Base-by-base conservation (phyloP, 2,113 vertebrate genomes). In the Lonchura striata region DNA sequence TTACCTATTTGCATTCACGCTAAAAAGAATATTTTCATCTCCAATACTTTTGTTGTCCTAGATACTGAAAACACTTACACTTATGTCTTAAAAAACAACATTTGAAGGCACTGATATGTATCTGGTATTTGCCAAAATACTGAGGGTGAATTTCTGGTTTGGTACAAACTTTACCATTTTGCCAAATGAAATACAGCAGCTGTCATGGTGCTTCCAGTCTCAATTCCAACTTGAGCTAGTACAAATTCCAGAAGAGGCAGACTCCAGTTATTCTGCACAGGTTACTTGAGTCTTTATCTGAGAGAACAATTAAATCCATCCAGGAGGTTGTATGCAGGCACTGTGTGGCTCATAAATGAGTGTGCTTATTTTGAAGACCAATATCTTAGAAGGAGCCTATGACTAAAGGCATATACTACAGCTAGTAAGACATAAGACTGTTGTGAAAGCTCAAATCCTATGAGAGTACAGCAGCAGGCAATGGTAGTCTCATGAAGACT, bases 401-500 rank as follows among this genome's bases (percentile, higher is more conserved):
- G 47, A 69, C 17, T 72, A 31, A 60, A 68, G 56, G 15, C 6
- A 4, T 19, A 2, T 17, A 9, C 61, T 47, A 4, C 25, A 27
- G 19, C 59, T 68, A 22, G 13, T 52, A 59, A 68, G 54, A n/a
- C 4, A 0, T 15, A 24, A 44, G 13, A 10, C 24, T 46, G 16
- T 30, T 64, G 19, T 37, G 66, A 79, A 63, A 42, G 16, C 18
- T 70, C 9, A 57, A 13, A n/a, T 49, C 22, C 46, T 35, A 13
- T 50, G 52, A 21, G 20, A 63, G 39, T n/a, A 9, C 18, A 50
- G 72, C 44, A 25, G 35, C 35, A 39, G 42, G 35, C 0, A 0
- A 3, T 70, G 54, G 39, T 65, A 61, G 72, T 30, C 27, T 70
- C 13, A 33, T 6, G 17, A 46, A 53, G 57, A 60, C 39, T 54